A percentile compares a stretch with the other conserved stretches of the same genome.
These are phyloP conservation scores for Hypothenemus hampei DNA, from an alignment of 1,140 invertebrate species.

Conservation along the genomic window DNA sequence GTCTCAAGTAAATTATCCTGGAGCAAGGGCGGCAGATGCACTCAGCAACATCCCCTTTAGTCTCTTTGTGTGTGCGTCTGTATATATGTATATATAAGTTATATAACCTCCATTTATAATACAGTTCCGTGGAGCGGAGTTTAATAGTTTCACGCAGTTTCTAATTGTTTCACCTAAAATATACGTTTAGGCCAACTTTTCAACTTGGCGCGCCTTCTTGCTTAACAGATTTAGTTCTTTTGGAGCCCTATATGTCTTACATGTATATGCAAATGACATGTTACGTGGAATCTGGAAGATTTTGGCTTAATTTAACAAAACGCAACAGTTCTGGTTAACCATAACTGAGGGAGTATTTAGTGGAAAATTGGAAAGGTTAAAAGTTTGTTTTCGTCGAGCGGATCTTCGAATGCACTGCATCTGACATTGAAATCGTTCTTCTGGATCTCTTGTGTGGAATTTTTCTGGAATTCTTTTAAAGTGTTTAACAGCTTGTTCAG, in stretches of 20 bases:
- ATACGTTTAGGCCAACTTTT: constrained; percentile 21
- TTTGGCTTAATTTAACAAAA: too few species aligned
- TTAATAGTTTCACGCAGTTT: constrained; percentile 21
- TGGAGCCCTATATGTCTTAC: too few species aligned
- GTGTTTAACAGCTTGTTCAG: too few species aligned
- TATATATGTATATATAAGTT: too few species aligned
- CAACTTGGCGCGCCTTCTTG: constrained; percentile 19
- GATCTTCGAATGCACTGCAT: too few species aligned
- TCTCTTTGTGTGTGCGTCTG: constrained; percentile 21
- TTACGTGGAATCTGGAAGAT: too few species aligned
- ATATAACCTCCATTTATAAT: constrained; percentile 25
- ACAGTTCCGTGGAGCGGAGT: constrained; percentile 20
- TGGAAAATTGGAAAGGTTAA: too few species aligned
- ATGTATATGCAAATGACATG: constrained; percentile 15
- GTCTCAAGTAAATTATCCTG: constrained; percentile 21
- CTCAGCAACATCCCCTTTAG: constrained; percentile 8
- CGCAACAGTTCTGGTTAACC: too few species aligned
- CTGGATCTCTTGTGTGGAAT: not conserved
- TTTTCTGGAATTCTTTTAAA: not conserved
- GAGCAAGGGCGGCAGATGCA: constrained; percentile 19
- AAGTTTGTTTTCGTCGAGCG: too few species aligned
- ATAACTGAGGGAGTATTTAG: too few species aligned
- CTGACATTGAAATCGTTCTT: not conserved
- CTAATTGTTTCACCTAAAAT: constrained; percentile 24
- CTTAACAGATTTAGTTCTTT: constrained; percentile 20